A percentile compares a stretch with the other conserved stretches of the same genome.
phyloP scores from a whole-genome alignment of 2,113 vertebrate species.

The Lathamus discolor region DNA sequence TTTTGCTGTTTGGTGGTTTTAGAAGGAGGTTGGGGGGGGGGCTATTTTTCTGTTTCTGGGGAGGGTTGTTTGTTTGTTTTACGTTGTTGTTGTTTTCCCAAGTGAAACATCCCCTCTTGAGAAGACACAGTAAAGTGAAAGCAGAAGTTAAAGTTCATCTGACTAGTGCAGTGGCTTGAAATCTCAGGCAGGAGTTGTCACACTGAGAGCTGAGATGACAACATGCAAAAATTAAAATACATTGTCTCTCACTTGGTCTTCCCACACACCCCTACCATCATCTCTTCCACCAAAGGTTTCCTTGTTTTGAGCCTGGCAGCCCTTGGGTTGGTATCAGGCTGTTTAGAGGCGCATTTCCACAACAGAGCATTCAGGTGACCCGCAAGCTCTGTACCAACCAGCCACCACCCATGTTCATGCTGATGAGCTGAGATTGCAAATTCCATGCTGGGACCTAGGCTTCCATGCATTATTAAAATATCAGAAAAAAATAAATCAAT shows the following conservation, averaged over 20 bases:
- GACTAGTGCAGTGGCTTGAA: background rate
- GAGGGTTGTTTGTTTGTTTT: background rate
- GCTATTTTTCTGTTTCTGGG: background rate
- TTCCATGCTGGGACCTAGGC: background rate
- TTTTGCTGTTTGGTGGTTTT: background rate
- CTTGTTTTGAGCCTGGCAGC: background rate
- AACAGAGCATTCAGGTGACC: background rate
- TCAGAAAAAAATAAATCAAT: rapidly evolving
- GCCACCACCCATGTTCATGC: background rate
- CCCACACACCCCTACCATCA: rapidly evolving
- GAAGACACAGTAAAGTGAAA: background rate
- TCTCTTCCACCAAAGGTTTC: background rate
- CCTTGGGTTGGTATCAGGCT: background rate
- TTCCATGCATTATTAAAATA: background rate
- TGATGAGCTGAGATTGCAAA: background rate
- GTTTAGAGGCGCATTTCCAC: background rate
- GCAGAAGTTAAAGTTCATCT: background rate
- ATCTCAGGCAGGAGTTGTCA: background rate
- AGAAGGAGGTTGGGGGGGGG: background rate
- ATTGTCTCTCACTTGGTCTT: background rate
- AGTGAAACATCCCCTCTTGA: background rate
- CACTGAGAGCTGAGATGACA: background rate
- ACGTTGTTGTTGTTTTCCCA: background rate
- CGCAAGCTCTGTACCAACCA: background rate
- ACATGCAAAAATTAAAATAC: background rate